Evolutionary conservation across 2,888 invertebrate genomes (phyloP).

Genomic region (Quadroppia sp.): DNA sequence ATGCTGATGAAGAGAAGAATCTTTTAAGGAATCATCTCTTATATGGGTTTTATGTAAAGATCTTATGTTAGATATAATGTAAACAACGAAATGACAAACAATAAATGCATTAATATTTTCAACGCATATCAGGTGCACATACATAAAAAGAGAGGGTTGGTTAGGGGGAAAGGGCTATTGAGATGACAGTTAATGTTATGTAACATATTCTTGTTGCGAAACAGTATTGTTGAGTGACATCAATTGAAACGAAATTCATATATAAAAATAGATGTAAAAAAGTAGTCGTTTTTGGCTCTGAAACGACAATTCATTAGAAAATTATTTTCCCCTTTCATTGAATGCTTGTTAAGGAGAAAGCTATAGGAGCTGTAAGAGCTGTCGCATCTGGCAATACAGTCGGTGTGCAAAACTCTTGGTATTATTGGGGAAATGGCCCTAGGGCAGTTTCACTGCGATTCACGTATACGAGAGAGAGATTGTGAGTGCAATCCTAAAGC

Average conservation of each 20-base stretch:
- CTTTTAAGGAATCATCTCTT: neutral
- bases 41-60: slow-evolving; percentile 9
- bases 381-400: slow-evolving; percentile 9
- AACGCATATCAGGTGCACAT: neutral
- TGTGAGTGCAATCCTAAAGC: neutral
- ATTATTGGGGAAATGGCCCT: neutral
- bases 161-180: too few relatives aligned
- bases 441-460: neutral
- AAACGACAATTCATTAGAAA: slow-evolving; percentile 5
- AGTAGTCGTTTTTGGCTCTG: neutral
- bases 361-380: neutral
- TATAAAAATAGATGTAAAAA: neutral
- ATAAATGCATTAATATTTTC: slow-evolving; percentile 17
- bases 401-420: neutral
- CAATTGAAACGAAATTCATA: neutral
- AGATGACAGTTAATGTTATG: too few relatives aligned
- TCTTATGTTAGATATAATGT: slow-evolving; percentile 10
- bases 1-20: neutral
- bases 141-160: too few relatives aligned
- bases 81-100: neutral
- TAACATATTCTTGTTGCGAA: too few relatives aligned
- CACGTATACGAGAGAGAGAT: neutral
- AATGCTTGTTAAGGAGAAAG: neutral
- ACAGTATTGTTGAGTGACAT: too few relatives aligned
- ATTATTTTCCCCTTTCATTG: neutral